Base-by-base conservation (phyloP, 2,888 invertebrate genomes). In the Furcula furcula region DNA sequence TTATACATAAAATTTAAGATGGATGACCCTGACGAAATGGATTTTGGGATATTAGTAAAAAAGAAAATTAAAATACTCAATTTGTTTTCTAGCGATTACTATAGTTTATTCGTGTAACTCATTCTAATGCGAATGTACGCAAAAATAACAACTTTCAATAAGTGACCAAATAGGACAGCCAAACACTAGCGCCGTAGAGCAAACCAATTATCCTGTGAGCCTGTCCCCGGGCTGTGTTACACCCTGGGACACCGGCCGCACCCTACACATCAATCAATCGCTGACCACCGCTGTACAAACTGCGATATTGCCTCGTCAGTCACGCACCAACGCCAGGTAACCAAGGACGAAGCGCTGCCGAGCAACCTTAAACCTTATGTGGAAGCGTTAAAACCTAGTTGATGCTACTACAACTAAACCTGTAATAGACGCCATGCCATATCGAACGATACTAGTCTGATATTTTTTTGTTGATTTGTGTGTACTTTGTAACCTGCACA, bases 201-300 rank as follows among this genome's bases (percentile, higher is more conserved):
- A 62, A 65, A 55, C 54, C 55, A 65, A 70, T 70, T 65, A 64
- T 37, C 36, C 27, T 29, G 22, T 34, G 19, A 38, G 26, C 41
- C 35, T 44, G 23, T 44, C 33, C 30, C 38, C 35, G 34, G 51
- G 40, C 34, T 38, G 41, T 34, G 41, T 44, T 43, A 20, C 31
- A 22, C 29, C 42, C 29, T 40, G 45, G 58, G 46, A 43, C 41
- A 29, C 29, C 25, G 38, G 32, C 60, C 60, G 53, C 67, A 53
- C 63, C 59, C 54, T 46, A 41, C 58, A 35, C 53, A 60, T 60
- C 69, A 55, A 70, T 70, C 68, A 66, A 65, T 51, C 51, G 50
- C 44, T 49, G 54, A 47, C 54, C 55, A 55, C 46, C 43, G 44
- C 56, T 60, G 49, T 45, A 45, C 60, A 48, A 52, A 60, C 52